Conservation (phyloP, 2,113 vertebrate species). For the Lasiurus cinereus region DNA sequence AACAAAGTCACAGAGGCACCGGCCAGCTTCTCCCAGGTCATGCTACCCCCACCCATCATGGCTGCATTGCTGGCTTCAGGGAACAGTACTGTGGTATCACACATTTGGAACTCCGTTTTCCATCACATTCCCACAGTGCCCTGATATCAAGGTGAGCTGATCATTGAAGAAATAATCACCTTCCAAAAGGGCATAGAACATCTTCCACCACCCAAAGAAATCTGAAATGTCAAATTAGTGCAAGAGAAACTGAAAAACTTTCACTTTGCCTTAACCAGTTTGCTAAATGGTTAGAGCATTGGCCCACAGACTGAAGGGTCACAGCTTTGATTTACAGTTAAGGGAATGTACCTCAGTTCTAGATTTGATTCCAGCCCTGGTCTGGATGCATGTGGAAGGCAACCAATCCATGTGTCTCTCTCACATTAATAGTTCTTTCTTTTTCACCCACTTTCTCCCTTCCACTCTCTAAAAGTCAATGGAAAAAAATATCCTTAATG, state of each 20-base stretch:
- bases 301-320: too few relatives aligned
- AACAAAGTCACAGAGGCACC: background rate
- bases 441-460: too few relatives aligned
- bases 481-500: too few relatives aligned
- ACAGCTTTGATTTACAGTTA: too few relatives aligned
- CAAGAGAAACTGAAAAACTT: background rate
- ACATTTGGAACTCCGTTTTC: background rate
- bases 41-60: background rate
- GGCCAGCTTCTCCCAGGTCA: background rate
- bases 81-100: background rate
- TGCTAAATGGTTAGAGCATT: too few relatives aligned
- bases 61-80: background rate
- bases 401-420: too few relatives aligned
- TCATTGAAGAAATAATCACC: background rate
- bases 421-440: too few relatives aligned
- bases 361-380: too few relatives aligned
- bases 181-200: background rate
- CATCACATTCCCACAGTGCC: background rate
- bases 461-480: too few relatives aligned
- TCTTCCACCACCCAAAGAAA: background rate
- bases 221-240: background rate
- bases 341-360: too few relatives aligned
- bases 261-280: too few relatives aligned
- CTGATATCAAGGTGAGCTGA: background rate
- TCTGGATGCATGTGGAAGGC: too few relatives aligned